phyloP scores from a whole-genome alignment of 2,113 vertebrate species.

The Lasiurus cinereus region DNA sequence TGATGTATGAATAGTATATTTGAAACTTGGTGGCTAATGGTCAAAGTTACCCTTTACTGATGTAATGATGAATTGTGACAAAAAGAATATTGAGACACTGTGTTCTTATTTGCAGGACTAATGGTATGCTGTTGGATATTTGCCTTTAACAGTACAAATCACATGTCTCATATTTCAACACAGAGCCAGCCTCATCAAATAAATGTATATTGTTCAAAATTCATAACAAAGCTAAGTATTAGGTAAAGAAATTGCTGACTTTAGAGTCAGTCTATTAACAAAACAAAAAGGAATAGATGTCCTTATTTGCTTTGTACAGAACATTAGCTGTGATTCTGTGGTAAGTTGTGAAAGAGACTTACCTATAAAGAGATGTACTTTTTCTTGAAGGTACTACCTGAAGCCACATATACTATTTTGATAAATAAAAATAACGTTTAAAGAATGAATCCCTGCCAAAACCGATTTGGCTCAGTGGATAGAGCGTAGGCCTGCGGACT shows the following conservation, averaged over 20 bases:
- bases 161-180: background rate
- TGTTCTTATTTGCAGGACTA: background rate
- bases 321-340: background rate
- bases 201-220: background rate
- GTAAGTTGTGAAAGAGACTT: background rate
- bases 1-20: background rate
- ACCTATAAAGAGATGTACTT: background rate
- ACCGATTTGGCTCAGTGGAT: too few relatives aligned
- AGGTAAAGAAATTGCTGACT: background rate
- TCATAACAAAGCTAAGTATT: background rate
- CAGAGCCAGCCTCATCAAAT: constrained; percentile 12
- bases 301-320: background rate
- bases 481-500: too few relatives aligned
- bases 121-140: background rate
- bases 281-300: background rate
- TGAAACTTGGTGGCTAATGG: background rate
- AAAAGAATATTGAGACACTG: background rate
- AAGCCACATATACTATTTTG: background rate
- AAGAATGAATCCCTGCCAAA: background rate
- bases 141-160: background rate
- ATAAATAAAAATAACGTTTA: background rate
- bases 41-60: background rate
- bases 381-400: constrained; percentile 2
- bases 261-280: background rate
- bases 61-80: background rate